Conservation (phyloP, 1,140 invertebrate genomes). For the Bombus confusus region DNA sequence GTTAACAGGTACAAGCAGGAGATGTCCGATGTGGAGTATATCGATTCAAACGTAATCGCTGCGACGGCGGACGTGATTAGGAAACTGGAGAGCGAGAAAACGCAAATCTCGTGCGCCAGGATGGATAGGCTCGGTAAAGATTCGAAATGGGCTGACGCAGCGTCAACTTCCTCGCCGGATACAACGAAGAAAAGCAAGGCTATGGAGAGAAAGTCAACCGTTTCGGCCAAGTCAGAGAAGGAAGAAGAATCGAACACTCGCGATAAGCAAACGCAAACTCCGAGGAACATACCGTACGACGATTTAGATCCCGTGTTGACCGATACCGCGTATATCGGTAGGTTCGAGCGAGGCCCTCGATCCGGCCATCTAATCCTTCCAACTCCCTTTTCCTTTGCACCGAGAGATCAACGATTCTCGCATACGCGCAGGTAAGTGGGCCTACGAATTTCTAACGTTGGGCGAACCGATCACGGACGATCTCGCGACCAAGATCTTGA, state of each 20-base stretch:
- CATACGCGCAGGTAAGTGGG: constrained; percentile 76
- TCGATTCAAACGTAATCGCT: constrained; percentile 71
- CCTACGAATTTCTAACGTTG: constrained; percentile 81
- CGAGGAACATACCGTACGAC: constrained; percentile 83
- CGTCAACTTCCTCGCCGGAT: not conserved
- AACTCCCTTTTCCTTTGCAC: not conserved
- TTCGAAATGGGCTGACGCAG: not conserved
- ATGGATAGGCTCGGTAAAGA: not conserved
- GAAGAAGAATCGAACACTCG: not conserved
- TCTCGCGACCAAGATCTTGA: constrained; percentile 82
- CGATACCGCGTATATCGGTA: constrained; percentile 81
- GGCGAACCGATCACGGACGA: constrained; percentile 83
- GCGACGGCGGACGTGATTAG: not conserved
- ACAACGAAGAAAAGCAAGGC: not conserved
- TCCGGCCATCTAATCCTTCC: not conserved
- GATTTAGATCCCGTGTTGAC: constrained; percentile 80
- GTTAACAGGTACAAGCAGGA: constrained; percentile 77
- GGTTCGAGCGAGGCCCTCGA: no score
- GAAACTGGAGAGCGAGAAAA: not conserved
- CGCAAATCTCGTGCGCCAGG: not conserved
- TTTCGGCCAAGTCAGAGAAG: not conserved
- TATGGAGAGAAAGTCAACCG: not conserved
- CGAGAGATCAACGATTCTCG: not conserved
- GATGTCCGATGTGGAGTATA: constrained; percentile 81
- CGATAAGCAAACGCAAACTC: constrained; percentile 83